Evolutionary conservation across 2,888 invertebrate genomes (phyloP).

Genomic region (Phaonia tiefii): DNA sequence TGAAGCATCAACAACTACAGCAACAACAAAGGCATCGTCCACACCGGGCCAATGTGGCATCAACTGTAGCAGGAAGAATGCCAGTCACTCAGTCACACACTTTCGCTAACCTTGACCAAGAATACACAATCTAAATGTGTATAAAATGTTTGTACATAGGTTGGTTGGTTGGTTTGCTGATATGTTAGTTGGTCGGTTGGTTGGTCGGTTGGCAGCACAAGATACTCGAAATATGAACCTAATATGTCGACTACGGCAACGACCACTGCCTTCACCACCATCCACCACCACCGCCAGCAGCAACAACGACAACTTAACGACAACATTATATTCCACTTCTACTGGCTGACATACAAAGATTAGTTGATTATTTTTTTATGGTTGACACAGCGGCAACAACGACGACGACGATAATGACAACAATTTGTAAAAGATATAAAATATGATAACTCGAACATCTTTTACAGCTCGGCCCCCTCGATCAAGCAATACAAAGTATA

Average conservation of each 20-base stretch:
- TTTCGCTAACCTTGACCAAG: conserved; percentile 63
- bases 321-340: neutral
- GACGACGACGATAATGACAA: neutral
- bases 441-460: conserved; percentile 22
- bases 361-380: conserved; percentile 29
- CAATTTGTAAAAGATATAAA: conserved; percentile 36
- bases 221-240: neutral
- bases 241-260: too few species aligned
- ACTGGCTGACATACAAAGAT: conserved; percentile 17
- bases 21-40: conserved; percentile 1
- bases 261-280: neutral
- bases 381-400: neutral
- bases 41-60: conserved; percentile 7
- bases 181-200: neutral
- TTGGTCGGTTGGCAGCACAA: neutral
- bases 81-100: conserved; percentile 40
- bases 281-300: neutral
- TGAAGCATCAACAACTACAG: conserved; percentile 30
- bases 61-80: conserved; percentile 26
- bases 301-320: conserved; percentile 3
- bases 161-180: neutral
- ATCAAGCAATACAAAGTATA: too few species aligned
- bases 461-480: too few species aligned
- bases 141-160: neutral
- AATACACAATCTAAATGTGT: conserved; percentile 36